phyloP scores from a whole-genome alignment of 1,140 invertebrate species.

The Drosophila kikkawai region DNA sequence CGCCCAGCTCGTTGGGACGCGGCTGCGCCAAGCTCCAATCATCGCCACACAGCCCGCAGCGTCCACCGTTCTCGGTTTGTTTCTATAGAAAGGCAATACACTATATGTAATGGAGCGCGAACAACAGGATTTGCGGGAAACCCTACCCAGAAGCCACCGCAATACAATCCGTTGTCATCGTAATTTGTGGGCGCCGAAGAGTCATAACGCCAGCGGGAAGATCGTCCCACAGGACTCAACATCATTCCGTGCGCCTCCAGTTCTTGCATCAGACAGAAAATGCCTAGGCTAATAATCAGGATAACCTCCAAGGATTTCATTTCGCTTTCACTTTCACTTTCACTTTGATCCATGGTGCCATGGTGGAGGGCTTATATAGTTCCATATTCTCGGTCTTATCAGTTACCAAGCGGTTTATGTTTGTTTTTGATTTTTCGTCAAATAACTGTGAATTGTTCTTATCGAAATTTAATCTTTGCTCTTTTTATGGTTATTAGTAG shows the following conservation, averaged over 20 bases:
- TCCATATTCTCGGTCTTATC: constrained; percentile 39
- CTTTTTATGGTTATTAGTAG: constrained; percentile 42
- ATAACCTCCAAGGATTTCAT: constrained; percentile 39
- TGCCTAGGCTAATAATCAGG: constrained; percentile 14
- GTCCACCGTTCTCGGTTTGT: constrained; percentile 85
- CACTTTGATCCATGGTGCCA: constrained; percentile 15
- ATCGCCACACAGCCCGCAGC: constrained; percentile 88
- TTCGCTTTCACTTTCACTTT: constrained; percentile 44
- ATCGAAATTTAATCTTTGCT: constrained; percentile 45
- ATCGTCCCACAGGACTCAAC: constrained; percentile 88
- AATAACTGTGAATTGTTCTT: constrained; percentile 33
- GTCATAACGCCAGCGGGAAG: constrained; percentile 88
- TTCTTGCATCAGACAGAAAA: constrained; percentile 9
- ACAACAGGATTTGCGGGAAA: rapidly evolving
- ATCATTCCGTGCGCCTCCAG: constrained; percentile 88
- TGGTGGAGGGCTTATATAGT: constrained; percentile 57
- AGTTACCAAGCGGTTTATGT: constrained; percentile 12
- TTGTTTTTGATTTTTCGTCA: constrained; percentile 50
- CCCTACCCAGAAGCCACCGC: constrained; percentile 87
- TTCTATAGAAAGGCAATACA: constrained; percentile 43
- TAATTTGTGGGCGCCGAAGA: constrained; percentile 87
- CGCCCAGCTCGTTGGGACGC: constrained; percentile 88
- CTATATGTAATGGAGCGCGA: background rate
- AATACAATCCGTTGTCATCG: constrained; percentile 88
- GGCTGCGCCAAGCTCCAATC: constrained; percentile 85